These are phyloP conservation scores for Halictus quadricinctus DNA, from an alignment of 2,888 invertebrate species.

Conservation along the genomic window DNA sequence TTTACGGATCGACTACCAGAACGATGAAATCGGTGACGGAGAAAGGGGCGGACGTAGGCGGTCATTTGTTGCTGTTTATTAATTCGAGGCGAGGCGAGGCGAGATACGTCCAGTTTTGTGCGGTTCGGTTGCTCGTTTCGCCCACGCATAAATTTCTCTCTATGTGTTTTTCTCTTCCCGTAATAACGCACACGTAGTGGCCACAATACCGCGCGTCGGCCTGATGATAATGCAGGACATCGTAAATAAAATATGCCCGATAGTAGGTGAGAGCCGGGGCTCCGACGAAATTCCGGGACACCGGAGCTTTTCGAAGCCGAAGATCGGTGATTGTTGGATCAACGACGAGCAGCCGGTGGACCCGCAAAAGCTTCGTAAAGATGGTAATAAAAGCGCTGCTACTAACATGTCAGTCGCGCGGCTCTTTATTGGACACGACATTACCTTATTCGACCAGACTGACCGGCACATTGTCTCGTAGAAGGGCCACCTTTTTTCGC, in stretches of 20 bases:
- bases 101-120: slow-evolving; percentile 78
- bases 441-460: slow-evolving; percentile 27
- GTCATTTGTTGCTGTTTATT: slow-evolving; percentile 81
- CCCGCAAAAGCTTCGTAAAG: slow-evolving; percentile 59
- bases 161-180: slow-evolving; percentile 49
- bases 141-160: slow-evolving; percentile 73
- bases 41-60: slow-evolving; percentile 75
- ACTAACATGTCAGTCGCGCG: slow-evolving; percentile 62
- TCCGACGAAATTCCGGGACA: slow-evolving; percentile 59
- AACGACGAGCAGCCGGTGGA: slow-evolving; percentile 44
- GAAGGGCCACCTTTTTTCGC: slow-evolving; percentile 18
- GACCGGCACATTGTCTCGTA: slow-evolving; percentile 41
- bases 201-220: slow-evolving; percentile 55
- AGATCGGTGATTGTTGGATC: slow-evolving; percentile 46
- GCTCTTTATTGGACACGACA: slow-evolving; percentile 56
- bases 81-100: slow-evolving; percentile 79
- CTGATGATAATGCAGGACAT: slow-evolving; percentile 70
- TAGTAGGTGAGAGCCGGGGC: slow-evolving; percentile 21
- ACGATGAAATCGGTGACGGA: slow-evolving; percentile 76
- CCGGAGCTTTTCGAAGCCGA: slow-evolving; percentile 57
- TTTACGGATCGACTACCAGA: slow-evolving; percentile 76
- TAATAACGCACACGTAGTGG: slow-evolving; percentile 46
- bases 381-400: slow-evolving; percentile 64
- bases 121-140: slow-evolving; percentile 76
- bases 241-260: slow-evolving; percentile 67